Evolutionary conservation across 2,888 invertebrate genomes (phyloP).

Genomic region (Pegoplata infirma): DNA sequence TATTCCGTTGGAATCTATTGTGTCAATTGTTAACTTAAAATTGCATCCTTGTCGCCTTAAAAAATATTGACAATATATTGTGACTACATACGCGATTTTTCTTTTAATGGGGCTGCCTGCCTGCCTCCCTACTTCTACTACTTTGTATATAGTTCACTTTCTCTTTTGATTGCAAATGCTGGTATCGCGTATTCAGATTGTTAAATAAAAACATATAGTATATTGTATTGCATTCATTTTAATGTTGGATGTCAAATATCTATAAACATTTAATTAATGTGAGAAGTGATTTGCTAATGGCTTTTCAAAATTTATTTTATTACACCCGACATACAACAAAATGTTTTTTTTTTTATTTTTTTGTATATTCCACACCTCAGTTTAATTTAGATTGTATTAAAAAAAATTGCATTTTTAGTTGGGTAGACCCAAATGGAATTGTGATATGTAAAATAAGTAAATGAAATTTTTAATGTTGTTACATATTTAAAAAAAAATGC

Average conservation of each 20-base stretch:
- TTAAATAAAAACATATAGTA: no score
- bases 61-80: background rate
- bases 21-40: conserved; percentile 1
- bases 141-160: conserved; percentile 11
- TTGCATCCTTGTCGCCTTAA: background rate
- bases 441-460: no score
- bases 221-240: conserved; percentile 12
- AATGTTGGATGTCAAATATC: conserved; percentile 31
- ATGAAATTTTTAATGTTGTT: background rate
- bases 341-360: background rate
- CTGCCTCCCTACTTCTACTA: background rate
- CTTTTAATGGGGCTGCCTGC: no score
- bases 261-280: conserved; percentile 37
- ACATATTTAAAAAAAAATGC: background rate
- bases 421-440: background rate
- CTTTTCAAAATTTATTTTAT: conserved; percentile 6
- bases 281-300: conserved; percentile 35
- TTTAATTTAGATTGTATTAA: background rate
- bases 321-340: background rate
- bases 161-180: background rate
- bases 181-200: no score
- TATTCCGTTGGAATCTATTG: conserved; percentile 5
- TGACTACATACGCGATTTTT: no score
- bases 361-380: conserved; percentile 18
- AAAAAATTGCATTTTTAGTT: background rate